A percentile compares a stretch with the other conserved stretches of the same genome.
These are phyloP conservation scores for Apodemus agrarius DNA, from an alignment of 2,797 vertebrate genomes.

Conservation along the genomic window DNA sequence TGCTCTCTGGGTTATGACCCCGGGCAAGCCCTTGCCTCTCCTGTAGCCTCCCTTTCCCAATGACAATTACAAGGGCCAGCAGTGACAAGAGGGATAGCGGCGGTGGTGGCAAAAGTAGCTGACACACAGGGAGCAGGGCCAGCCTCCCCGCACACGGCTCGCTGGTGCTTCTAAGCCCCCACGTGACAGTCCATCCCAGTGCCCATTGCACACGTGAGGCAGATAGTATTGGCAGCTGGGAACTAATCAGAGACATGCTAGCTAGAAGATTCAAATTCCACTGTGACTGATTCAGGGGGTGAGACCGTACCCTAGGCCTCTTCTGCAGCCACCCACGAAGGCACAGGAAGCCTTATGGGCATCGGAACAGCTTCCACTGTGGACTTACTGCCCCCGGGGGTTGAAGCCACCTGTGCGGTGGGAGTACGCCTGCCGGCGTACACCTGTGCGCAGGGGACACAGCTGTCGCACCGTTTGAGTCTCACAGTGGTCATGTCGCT, in stretches of 20 bases:
- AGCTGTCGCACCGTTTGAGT: not conserved
- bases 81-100: not conserved
- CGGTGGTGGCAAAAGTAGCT: too few species aligned
- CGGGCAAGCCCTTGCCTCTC: not conserved
- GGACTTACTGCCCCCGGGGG: not conserved
- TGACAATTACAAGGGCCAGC: not conserved
- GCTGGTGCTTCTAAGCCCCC: not conserved
- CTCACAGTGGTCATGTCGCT: not conserved
- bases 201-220: not conserved
- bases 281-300: not conserved
- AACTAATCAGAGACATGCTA: not conserved
- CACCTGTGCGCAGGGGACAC: not conserved
- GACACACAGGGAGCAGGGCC: not conserved
- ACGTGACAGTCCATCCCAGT: not conserved
- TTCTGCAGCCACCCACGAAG: not conserved
- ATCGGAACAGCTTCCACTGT: too few species aligned
- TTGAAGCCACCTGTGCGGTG: rapidly evolving
- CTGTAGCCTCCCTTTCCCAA: not conserved
- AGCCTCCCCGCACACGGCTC: rapidly evolving
- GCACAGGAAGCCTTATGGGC: not conserved
- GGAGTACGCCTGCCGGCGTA: not conserved
- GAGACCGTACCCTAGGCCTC: not conserved
- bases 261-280: not conserved
- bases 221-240: not conserved
- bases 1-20: not conserved